Base-by-base conservation (phyloP, 2,113 vertebrate species). In the Menura novaehollandiae region DNA sequence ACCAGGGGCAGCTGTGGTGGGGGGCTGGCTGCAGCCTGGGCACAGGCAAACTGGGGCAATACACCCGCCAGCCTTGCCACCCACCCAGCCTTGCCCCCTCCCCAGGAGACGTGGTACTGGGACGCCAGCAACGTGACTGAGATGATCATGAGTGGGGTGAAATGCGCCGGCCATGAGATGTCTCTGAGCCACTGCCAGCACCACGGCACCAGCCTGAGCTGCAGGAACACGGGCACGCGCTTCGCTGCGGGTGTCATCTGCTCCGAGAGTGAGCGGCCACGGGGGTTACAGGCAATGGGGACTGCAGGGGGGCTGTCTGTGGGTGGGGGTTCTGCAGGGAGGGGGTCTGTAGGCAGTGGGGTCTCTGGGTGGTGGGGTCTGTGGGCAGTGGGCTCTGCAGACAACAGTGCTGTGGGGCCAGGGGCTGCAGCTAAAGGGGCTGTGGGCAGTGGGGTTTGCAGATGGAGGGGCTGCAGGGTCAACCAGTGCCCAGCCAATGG, bases 101-200 rank as follows among this genome's bases (percentile, higher is more conserved):
- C 85, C 60, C 98, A 99, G 99, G 99, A 99, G 98, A 99, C 99
- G 1, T 99, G 99, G 99, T 99, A 99, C 97, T 99, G 99, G 99
- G 99, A 99, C 1, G 98, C 98, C 68, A 99, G 99, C 76, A 99
- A 99, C 0, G 97, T 98, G 83, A 99, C 99, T 0, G 98, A 99
- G 88, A 99, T 99, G 98, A 98, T 99, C 64, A 96, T 99, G 98
- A 99, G 99, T 1, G 99, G 99, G 2, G 98, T 99, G 74, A 99
- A 98, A 95, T 99, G 99, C 32, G 94, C 95, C 0, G 99, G 99
- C 21, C 98, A 88, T 0, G 99, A 99, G 97, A 98, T 99, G 98
- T 97, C 99, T 30, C 97, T 99, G 93, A 98, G 97, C 91, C 99
- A 99, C 16, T 99, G 99, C 90, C 98, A 98, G 88, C 98, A 98